Conservation (phyloP, 2,888 invertebrate genomes). For the Cremastinae sp. region DNA sequence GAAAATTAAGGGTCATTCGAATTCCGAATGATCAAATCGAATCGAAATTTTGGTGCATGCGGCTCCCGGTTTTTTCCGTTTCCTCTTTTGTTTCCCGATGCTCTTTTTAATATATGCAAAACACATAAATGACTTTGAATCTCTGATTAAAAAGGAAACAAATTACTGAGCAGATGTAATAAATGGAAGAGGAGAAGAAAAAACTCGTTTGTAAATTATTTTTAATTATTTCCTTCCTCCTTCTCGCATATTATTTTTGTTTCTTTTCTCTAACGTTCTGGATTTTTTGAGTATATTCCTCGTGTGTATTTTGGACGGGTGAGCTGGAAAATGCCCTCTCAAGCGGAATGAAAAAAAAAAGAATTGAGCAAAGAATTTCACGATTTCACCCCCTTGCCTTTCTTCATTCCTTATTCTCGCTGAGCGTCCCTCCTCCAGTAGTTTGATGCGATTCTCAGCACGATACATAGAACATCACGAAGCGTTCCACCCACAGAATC, state of each 20-base stretch:
- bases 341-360: conserved; percentile 10
- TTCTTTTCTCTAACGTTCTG: conserved; percentile 47
- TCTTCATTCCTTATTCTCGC: not conserved
- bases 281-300: conserved; percentile 37
- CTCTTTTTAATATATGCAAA: conserved; percentile 10
- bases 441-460: conserved; percentile 38
- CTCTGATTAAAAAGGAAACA: conserved; percentile 76
- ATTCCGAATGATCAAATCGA: conserved; percentile 25
- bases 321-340: conserved; percentile 35
- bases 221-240: conserved; percentile 66
- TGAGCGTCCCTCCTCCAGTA: conserved; percentile 12
- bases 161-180: conserved; percentile 74
- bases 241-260: conserved; percentile 38
- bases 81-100: conserved; percentile 28
- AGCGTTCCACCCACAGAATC: conserved; percentile 51
- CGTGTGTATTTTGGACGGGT: conserved; percentile 45
- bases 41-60: conserved; percentile 29
- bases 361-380: conserved; percentile 19
- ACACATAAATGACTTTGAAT: conserved; percentile 30
- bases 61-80: conserved; percentile 50
- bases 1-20: conserved; percentile 25
- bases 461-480: conserved; percentile 22
- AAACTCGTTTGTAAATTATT: conserved; percentile 79
- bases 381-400: conserved; percentile 39
- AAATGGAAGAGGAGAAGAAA: conserved; percentile 72